phyloP scores from a whole-genome alignment of 2,113 vertebrate genomes.

The Redunca redunca region DNA sequence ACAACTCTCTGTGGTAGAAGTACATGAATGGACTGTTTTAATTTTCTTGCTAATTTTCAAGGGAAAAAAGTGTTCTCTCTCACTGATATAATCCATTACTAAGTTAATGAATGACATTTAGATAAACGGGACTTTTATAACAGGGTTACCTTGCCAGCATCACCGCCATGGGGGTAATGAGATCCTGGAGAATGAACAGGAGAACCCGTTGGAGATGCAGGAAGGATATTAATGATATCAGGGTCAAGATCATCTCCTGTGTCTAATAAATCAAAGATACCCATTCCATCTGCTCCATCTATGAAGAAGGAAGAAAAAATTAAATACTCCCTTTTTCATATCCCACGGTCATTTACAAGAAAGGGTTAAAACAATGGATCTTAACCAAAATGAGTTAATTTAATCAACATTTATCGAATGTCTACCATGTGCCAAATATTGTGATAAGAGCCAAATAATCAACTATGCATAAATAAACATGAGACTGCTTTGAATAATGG shows the following conservation, averaged over 20 bases:
- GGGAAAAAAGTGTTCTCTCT: neutral
- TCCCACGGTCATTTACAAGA: neutral
- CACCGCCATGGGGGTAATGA: constrained; percentile 94
- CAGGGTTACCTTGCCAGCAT: constrained; percentile 91
- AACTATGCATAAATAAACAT: constrained; percentile 4
- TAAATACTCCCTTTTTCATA: constrained; percentile 20
- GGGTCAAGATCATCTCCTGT: constrained; percentile 93
- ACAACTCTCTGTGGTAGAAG: neutral
- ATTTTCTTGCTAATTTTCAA: neutral
- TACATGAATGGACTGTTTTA: neutral
- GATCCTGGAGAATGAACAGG: constrained; percentile 96
- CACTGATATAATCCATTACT: neutral
- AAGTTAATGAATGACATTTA: neutral
- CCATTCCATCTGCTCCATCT: constrained; percentile 96
- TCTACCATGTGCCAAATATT: neutral
- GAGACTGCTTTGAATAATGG: constrained; percentile 6
- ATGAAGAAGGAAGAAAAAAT: constrained; percentile 54
- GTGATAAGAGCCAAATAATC: neutral
- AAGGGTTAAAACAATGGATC: neutral
- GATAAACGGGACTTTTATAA: constrained; percentile 1
- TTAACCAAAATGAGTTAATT: constrained; percentile 24
- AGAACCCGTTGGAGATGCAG: constrained; percentile 92
- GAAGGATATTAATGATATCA: constrained; percentile 97
- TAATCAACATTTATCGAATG: constrained; percentile 20
- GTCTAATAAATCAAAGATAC: constrained; percentile 93